Conservation (phyloP, 1,140 invertebrate species). For the Proctacanthus coquilletti region DNA sequence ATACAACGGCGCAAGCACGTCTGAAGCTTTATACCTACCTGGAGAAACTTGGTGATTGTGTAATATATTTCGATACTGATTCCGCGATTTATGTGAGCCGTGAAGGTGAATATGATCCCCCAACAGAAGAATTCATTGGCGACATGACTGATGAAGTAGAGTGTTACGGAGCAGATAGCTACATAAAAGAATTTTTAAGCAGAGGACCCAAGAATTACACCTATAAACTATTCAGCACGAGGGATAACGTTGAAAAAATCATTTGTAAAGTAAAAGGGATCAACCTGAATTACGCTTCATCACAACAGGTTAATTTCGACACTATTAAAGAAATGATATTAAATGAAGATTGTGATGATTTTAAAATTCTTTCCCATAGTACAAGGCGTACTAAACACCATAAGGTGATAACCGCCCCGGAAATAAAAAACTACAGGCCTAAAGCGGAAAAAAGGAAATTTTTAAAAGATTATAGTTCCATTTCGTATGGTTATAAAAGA, state of each 20-base stretch:
- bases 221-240: not conserved
- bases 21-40: conserved; percentile 27
- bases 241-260: not conserved
- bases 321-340: not conserved
- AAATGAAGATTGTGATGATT: not conserved
- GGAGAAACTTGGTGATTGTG: conserved; percentile 16
- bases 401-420: not conserved
- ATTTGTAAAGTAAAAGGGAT: not conserved
- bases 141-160: not conserved
- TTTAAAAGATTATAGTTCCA: not conserved
- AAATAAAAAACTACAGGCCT: too few species aligned
- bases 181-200: not conserved
- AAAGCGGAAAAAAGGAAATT: not conserved
- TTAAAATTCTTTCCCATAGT: not conserved
- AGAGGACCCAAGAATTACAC: not conserved
- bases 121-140: not conserved
- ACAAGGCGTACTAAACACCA: not conserved
- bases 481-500: not conserved
- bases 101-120: not conserved
- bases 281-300: not conserved
- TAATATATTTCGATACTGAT: conserved; percentile 32
- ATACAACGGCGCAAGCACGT: conserved; percentile 27
- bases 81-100: conserved; percentile 4
- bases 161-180: not conserved
- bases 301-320: not conserved